These are phyloP conservation scores for Drosophila ustulata DNA, from an alignment of 2,888 invertebrate species.

Conservation along the genomic window DNA sequence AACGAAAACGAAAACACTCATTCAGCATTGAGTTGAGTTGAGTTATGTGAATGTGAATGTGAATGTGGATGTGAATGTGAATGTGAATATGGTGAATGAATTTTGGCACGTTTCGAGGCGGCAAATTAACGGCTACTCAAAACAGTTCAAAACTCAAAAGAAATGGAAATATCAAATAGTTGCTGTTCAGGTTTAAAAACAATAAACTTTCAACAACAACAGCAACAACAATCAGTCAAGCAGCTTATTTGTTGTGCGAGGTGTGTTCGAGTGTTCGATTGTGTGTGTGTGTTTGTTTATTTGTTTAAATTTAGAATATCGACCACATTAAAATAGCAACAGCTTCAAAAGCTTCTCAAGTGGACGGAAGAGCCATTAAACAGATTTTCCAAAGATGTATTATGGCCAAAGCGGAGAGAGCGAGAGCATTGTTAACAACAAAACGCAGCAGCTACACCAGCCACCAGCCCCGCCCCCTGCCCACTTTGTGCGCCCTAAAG, in stretches of 20 bases:
- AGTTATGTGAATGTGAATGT: conserved; percentile 10
- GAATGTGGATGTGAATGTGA: no score
- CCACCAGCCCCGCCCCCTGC: not conserved
- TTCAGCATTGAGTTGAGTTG: conserved; percentile 24
- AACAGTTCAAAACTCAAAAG: conserved; percentile 22
- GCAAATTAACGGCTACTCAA: conserved; percentile 70
- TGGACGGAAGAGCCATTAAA: conserved; percentile 70
- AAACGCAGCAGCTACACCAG: not conserved
- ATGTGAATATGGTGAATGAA: conserved; percentile 51
- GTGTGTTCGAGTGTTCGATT: conserved; percentile 10
- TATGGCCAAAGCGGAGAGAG: conserved; percentile 43
- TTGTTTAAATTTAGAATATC: conserved; percentile 79
- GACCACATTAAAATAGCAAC: conserved; percentile 78
- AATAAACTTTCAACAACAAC: conserved; percentile 70
- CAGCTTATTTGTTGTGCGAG: conserved; percentile 15
- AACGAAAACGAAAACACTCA: conserved; percentile 14
- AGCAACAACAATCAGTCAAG: conserved; percentile 26
- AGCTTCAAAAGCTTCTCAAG: conserved; percentile 78
- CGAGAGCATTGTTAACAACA: conserved; percentile 56
- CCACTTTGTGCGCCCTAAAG: not conserved
- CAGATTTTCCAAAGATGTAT: conserved; percentile 74
- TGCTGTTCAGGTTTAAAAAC: conserved; percentile 70
- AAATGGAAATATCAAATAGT: conserved; percentile 62
- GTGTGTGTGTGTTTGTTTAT: conserved; percentile 66
- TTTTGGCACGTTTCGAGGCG: conserved; percentile 55